Evolutionary conservation across 2,888 invertebrate species (phyloP).

Genomic region (Hofmannophila pseudospretella): DNA sequence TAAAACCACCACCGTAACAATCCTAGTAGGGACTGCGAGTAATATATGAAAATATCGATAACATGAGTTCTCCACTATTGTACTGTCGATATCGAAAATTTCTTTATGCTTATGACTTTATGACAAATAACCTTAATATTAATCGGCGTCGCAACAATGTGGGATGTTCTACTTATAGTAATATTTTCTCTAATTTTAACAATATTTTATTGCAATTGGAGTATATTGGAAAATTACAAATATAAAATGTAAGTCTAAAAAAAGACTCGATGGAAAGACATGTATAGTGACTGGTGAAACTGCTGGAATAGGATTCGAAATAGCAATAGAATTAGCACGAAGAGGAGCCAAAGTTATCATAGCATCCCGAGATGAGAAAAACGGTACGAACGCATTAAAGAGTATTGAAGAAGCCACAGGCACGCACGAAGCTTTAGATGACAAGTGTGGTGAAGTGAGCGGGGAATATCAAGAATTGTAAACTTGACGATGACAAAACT

Average conservation of each 20-base stretch:
- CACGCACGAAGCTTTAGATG: constrained; percentile 35
- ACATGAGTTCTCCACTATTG: too few species aligned
- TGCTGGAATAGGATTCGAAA: constrained; percentile 34
- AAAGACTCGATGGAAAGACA: constrained; percentile 30
- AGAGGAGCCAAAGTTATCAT: constrained; percentile 36
- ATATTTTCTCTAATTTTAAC: not conserved
- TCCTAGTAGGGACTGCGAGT: too few species aligned
- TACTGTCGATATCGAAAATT: too few species aligned
- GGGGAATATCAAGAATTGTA: constrained; percentile 73
- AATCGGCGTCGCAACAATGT: too few species aligned
- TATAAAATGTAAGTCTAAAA: constrained; percentile 30
- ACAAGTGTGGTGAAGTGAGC: constrained; percentile 18
- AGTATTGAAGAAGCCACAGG: constrained; percentile 79
- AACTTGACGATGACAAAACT: constrained; percentile 78
- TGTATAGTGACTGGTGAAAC: constrained; percentile 37
- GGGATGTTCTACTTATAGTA: too few species aligned
- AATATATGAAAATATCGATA: too few species aligned
- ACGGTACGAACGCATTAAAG: constrained; percentile 51
- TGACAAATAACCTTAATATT: too few species aligned
- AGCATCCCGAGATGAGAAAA: constrained; percentile 32
- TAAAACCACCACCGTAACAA: too few species aligned
- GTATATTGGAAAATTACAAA: constrained; percentile 26
- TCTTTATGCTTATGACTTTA: too few species aligned
- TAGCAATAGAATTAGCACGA: constrained; percentile 34
- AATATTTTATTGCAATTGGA: constrained; percentile 9